Evolutionary conservation across 1,140 invertebrate species (phyloP), one percentile per base, ranked within the genome.

Genomic region (Atta texana): DNA sequence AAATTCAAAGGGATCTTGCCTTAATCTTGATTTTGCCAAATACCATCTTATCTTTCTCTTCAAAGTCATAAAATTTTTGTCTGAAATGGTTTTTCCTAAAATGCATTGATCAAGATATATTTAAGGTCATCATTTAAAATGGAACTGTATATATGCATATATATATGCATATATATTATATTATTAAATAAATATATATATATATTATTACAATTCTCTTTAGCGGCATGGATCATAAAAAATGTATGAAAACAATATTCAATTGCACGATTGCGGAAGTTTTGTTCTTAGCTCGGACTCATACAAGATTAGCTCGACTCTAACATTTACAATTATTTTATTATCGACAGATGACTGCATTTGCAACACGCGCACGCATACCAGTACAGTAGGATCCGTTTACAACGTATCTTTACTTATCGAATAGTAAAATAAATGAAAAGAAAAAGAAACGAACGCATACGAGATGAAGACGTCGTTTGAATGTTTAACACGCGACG

Each of bases 321-420:
- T 81, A 81, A 84, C 24, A 75, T 55, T 74, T 84, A 84, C 68
- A 82, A 72, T 74, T 84, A 84, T 61, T 84, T 74, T 84, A 63
- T 84, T 84, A 84, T 84, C 74, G 80, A 84, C 80, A 84, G 18
- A n/a, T 61, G 69, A 84, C 80, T 84, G 69, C 28, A 55, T 55
- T 34, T 57, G 66, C 34, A 34, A 74, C 69, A 75, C n/a, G 31
- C 57, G 39, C 53, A 16, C 55, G n/a, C 24, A n/a, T 71, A 74
- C 24, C 49, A 82, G 6, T 82, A 72, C 5, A 18, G 24, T 72
- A 84, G 18, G 69, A 75, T 51, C 57, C 80, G 24, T 75, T 84
- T 84, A 84, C 69, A 84, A 44, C 24, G 24, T 28, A 74, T 82
- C 55, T 84, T 74, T 61, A 49, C 55, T 84, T 51, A 16, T 31